Conservation (phyloP, 2,113 vertebrate species). For the Chaenocephalus aceratus region DNA sequence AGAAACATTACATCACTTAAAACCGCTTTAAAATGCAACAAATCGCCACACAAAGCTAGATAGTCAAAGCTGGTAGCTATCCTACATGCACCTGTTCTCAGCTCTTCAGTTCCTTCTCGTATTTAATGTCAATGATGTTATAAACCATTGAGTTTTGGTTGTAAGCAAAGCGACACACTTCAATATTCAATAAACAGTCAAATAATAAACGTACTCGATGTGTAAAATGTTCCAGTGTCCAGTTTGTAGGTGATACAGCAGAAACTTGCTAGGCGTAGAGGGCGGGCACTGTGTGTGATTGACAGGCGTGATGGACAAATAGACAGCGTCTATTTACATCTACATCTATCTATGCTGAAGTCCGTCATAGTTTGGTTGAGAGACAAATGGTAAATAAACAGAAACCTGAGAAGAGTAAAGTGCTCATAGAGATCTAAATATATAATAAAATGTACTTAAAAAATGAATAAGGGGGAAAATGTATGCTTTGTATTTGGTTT, state of each 20-base stretch:
- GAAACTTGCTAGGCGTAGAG: conserved; percentile 38
- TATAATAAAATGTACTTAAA: neutral
- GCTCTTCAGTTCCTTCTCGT: conserved; percentile 20
- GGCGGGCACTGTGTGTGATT: conserved; percentile 56
- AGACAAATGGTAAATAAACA: conserved; percentile 53
- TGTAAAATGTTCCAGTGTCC: conserved; percentile 55
- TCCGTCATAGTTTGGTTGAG: conserved; percentile 72
- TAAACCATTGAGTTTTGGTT: neutral
- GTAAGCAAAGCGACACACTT: neutral
- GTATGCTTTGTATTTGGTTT: neutral
- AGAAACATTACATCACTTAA: neutral
- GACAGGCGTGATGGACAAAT: conserved; percentile 53
- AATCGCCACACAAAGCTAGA: conserved; percentile 47
- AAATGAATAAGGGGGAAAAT: neutral
- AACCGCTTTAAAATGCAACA: conserved; percentile 13
- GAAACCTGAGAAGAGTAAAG: neutral
- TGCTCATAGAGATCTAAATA: neutral
- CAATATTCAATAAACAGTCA: neutral
- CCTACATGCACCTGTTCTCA: conserved; percentile 67
- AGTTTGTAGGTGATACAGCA: conserved; percentile 52
- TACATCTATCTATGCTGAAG: neutral
- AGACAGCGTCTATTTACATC: neutral
- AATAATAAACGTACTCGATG: conserved; percentile 68
- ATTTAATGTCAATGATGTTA: neutral
- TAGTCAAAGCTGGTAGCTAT: conserved; percentile 16